Conservation (phyloP, 2,888 invertebrate species). For the Lysandra bellargus region DNA sequence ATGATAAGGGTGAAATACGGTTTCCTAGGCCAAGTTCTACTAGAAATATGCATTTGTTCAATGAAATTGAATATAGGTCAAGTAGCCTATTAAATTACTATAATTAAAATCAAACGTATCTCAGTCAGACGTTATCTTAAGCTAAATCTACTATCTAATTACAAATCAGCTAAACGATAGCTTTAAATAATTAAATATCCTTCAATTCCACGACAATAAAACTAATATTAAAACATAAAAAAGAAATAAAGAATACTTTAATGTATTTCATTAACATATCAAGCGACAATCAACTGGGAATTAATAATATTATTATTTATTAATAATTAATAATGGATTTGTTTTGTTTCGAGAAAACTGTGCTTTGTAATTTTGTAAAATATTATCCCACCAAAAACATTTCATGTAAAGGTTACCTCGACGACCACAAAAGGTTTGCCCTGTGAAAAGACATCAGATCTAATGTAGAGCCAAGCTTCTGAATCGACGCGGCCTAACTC, state of each 20-base stretch:
- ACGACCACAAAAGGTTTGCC: too few relatives aligned
- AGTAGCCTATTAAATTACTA: neutral
- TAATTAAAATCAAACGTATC: neutral
- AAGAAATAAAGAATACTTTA: neutral
- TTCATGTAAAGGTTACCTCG: too few relatives aligned
- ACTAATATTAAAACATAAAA: neutral
- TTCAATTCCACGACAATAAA: neutral
- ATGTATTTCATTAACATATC: neutral
- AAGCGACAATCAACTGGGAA: conserved; percentile 10
- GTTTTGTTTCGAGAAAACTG: neutral
- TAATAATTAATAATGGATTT: conserved; percentile 3
- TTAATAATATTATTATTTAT: neutral
- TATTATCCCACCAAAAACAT: neutral
- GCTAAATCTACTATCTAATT: neutral
- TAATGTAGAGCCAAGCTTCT: too few relatives aligned
- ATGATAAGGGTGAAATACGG: too few relatives aligned
- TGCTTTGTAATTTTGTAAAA: neutral
- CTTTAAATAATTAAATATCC: neutral
- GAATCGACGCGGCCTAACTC: too few relatives aligned
- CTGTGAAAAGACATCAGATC: too few relatives aligned
- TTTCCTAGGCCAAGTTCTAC: too few relatives aligned
- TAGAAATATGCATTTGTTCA: too few relatives aligned
- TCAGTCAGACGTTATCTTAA: neutral
- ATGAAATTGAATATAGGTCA: too few relatives aligned
- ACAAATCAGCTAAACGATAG: neutral